A percentile compares a stretch with the other conserved stretches of the same genome.
Evolutionary conservation across 1,140 invertebrate genomes (phyloP).

Genomic region (Chironomus striatipennis): DNA sequence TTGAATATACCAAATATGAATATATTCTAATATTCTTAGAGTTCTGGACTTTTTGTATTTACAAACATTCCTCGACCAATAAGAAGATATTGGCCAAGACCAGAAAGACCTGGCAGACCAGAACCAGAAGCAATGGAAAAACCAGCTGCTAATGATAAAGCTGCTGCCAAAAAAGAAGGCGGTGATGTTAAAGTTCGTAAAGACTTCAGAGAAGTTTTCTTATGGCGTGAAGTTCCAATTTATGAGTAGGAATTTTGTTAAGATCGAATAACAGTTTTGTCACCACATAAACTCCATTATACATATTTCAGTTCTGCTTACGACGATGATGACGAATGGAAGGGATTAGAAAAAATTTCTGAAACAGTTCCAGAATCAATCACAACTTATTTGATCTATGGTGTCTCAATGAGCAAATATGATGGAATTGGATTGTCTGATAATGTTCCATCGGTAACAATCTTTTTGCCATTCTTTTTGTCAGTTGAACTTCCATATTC

Average conservation of each 20-base stretch:
- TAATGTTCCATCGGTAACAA: conserved; percentile 53
- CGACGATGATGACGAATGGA: conserved; percentile 26
- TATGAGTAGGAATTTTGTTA: neutral
- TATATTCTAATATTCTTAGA: neutral
- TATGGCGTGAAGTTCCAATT: conserved; percentile 43
- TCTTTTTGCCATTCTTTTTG: conserved; percentile 84
- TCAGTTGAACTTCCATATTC: conserved; percentile 72
- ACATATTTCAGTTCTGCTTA: neutral
- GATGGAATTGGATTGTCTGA: conserved; percentile 76
- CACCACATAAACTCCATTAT: too few relatives aligned
- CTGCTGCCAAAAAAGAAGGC: neutral
- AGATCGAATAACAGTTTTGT: too few relatives aligned
- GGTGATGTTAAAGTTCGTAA: conserved; percentile 43
- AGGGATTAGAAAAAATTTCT: conserved; percentile 34
- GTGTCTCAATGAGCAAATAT: conserved; percentile 79
- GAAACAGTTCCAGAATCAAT: conserved; percentile 73
- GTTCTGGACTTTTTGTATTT: neutral
- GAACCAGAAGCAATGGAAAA: too few relatives aligned
- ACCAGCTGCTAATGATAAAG: neutral
- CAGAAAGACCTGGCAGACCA: too few relatives aligned
- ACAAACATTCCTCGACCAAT: neutral
- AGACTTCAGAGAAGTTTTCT: conserved; percentile 57
- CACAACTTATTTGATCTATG: conserved; percentile 86
- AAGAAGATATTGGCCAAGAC: neutral
- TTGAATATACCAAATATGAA: too few relatives aligned